Conservation (phyloP, 2,888 invertebrate species). For the Ectemnius continuus region DNA sequence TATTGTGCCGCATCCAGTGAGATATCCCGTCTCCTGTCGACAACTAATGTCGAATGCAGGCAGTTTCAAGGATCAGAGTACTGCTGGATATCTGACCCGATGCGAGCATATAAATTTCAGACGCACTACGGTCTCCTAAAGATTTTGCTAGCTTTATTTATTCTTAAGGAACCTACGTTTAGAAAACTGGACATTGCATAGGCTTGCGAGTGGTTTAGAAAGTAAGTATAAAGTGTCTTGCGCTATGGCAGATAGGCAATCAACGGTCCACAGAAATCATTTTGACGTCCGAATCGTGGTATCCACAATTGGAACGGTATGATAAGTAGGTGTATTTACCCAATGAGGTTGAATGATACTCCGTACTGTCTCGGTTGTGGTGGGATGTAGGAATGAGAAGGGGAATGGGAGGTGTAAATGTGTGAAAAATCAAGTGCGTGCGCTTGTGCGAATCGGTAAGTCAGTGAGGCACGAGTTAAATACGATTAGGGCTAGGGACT, state of each 20-base stretch:
- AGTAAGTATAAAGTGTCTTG: constrained; percentile 49
- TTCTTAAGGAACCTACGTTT: constrained; percentile 52
- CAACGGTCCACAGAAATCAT: constrained; percentile 29
- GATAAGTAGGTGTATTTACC: too few species aligned
- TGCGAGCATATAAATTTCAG: constrained; percentile 6
- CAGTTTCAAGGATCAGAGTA: too few species aligned
- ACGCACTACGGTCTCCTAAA: constrained; percentile 28
- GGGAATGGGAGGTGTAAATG: not conserved
- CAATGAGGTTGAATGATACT: too few species aligned
- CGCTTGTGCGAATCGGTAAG: not conserved
- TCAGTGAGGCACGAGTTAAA: not conserved
- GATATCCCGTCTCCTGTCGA: not conserved
- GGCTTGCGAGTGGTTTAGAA: constrained; percentile 47
- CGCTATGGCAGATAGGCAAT: constrained; percentile 37
- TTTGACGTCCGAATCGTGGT: too few species aligned
- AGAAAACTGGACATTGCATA: constrained; percentile 52
- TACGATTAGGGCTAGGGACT: not conserved
- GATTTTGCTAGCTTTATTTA: constrained; percentile 42
- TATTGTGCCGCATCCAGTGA: constrained; percentile 4
- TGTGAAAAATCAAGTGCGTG: not conserved
- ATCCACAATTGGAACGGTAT: too few species aligned
- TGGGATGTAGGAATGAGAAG: too few species aligned
- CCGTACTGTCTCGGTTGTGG: too few species aligned
- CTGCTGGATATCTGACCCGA: not conserved
- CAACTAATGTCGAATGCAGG: too few species aligned